These are phyloP conservation scores for Holothuria scabra DNA, from an alignment of 53 echinoderm and acorn worm species.

Conservation along the genomic window DNA sequence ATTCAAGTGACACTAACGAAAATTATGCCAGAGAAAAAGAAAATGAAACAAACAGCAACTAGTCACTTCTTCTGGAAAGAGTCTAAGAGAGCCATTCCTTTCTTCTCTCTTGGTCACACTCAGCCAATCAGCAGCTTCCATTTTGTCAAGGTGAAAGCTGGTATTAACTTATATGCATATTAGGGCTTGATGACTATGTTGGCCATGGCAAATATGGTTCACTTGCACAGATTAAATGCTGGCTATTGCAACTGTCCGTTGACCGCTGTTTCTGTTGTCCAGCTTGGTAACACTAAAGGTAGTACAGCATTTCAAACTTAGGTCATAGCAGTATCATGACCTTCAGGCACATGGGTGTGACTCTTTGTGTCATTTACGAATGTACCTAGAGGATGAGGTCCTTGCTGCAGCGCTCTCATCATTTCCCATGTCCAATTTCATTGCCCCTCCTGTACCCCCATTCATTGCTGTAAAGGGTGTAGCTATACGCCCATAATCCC, in stretches of 20 bases:
- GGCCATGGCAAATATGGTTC: conserved; percentile 22
- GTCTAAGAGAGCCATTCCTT: neutral
- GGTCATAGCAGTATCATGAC: neutral
- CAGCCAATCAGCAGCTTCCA: too few species aligned
- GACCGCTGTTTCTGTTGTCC: conserved; percentile 12
- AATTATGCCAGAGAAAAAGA: too few species aligned
- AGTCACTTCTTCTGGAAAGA: too few species aligned
- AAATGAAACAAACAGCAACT: too few species aligned
- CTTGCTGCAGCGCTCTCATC: conserved; percentile 83
- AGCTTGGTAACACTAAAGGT: conserved; percentile 26
- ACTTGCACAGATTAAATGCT: conserved; percentile 40
- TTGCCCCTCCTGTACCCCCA: conserved; percentile 72
- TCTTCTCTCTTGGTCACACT: neutral
- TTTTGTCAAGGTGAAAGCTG: too few species aligned
- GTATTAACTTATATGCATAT: neutral
- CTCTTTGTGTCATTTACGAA: conserved; percentile 79
- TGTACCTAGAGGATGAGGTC: conserved; percentile 94
- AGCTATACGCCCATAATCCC: conserved; percentile 77
- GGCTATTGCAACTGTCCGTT: conserved; percentile 50
- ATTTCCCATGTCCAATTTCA: conserved; percentile 60
- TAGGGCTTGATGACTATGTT: neutral
- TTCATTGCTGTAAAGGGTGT: conserved; percentile 96
- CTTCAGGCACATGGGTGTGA: conserved; percentile 14
- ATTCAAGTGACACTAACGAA: too few species aligned
- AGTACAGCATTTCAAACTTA: conserved; percentile 30